phyloP scores from a whole-genome alignment of 2,797 vertebrate species.

The Limnodromus scolopaceus region DNA sequence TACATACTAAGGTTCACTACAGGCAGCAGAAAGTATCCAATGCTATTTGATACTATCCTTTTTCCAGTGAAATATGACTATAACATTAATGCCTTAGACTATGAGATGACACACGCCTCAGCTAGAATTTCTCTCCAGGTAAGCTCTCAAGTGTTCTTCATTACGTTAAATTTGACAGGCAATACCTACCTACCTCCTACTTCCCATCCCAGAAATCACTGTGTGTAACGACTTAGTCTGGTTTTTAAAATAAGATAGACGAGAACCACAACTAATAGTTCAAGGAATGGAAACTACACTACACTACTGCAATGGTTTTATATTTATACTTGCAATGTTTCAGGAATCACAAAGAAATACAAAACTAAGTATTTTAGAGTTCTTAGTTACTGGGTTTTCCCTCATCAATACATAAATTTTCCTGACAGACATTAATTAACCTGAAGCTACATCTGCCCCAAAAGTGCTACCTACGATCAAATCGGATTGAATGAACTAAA shows the following conservation, averaged over 20 bases:
- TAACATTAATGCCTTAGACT: not conserved
- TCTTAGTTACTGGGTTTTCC: not conserved
- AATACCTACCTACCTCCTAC: not conserved
- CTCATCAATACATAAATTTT: not conserved
- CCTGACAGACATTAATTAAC: not conserved
- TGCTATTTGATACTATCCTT: not conserved
- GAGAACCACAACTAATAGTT: not conserved
- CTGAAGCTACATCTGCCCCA: not conserved
- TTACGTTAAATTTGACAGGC: not conserved
- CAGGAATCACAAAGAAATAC: not conserved
- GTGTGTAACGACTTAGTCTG: not conserved
- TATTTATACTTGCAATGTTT: not conserved
- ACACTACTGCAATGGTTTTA: not conserved
- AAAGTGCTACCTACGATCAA: not conserved
- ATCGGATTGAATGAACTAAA: not conserved
- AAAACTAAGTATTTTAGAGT: not conserved
- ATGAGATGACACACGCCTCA: not conserved
- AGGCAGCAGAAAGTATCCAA: constrained; percentile 18
- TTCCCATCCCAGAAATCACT: not conserved
- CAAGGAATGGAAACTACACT: not conserved
- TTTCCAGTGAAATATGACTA: not conserved
- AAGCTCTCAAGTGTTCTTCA: not conserved
- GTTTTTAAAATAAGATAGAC: not conserved
- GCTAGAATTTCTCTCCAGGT: not conserved
- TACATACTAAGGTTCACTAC: not conserved